These are phyloP conservation scores for Acanthosepion lycidas DNA, from an alignment of 2,888 invertebrate species.

Conservation along the genomic window DNA sequence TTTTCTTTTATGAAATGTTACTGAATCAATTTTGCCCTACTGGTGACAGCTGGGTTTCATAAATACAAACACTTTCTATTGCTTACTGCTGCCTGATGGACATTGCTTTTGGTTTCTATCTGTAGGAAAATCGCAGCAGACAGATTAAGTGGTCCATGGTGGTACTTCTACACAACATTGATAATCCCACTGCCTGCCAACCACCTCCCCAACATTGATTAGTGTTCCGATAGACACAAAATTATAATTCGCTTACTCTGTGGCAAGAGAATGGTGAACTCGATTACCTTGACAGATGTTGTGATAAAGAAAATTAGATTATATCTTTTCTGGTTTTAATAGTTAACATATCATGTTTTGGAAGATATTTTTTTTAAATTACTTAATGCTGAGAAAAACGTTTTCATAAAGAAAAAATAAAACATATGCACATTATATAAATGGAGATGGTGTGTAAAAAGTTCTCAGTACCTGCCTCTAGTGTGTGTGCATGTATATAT, in stretches of 20 bases:
- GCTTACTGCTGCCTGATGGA: background rate
- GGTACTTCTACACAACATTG: background rate
- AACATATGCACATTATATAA: background rate
- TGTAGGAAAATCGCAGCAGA: background rate
- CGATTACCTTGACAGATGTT: conserved; percentile 12
- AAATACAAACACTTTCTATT: background rate
- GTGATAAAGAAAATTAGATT: conserved; percentile 22
- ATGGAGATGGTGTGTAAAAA: too few relatives aligned
- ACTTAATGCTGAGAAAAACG: too few relatives aligned
- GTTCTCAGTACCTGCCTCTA: too few relatives aligned
- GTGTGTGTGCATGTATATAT: too few relatives aligned
- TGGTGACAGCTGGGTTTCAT: conserved; percentile 21
- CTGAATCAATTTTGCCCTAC: background rate
- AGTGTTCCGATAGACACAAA: background rate
- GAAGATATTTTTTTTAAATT: background rate
- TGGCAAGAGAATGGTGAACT: background rate
- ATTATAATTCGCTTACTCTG: background rate
- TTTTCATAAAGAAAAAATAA: too few relatives aligned
- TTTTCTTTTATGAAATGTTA: conserved; percentile 21
- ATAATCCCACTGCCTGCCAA: background rate
- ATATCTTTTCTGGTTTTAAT: background rate
- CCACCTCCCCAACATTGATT: background rate
- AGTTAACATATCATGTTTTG: conserved; percentile 2
- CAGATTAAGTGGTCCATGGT: conserved; percentile 20
- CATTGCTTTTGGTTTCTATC: background rate